A percentile compares a stretch with the other conserved stretches of the same genome.
phyloP scores from a whole-genome alignment of 64 coral and sea anemone species.

The Exaiptasia diaphana region DNA sequence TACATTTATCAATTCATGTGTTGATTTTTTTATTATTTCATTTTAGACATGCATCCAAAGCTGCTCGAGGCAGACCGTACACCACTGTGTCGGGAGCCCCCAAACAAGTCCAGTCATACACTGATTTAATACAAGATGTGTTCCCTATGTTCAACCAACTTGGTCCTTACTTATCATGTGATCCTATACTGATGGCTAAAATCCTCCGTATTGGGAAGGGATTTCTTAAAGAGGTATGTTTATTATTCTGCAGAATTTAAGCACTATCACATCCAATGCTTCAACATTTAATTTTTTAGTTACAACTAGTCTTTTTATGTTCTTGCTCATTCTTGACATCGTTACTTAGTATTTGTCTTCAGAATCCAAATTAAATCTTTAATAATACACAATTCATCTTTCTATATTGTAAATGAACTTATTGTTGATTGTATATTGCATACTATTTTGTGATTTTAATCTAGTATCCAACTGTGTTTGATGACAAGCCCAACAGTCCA shows the following conservation, averaged over 20 bases:
- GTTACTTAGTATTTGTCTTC: no score
- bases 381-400: no score
- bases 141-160: slow-evolving; percentile 85
- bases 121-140: slow-evolving; percentile 58
- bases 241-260: no score
- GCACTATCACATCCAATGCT: no score
- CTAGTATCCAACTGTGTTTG: background rate
- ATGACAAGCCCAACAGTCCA: background rate
- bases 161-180: slow-evolving; percentile 85
- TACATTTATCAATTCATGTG: no score
- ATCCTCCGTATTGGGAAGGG: slow-evolving; percentile 85
- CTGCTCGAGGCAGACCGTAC: slow-evolving; percentile 82
- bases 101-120: slow-evolving; percentile 57
- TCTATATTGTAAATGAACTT: background rate
- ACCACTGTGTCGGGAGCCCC: slow-evolving; percentile 69
- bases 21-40: no score
- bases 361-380: no score
- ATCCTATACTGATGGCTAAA: slow-evolving; percentile 92
- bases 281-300: no score
- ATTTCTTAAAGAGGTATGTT: slow-evolving; percentile 92
- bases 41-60: slow-evolving; percentile 88
- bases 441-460: background rate
- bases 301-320: no score
- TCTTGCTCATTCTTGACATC: no score
- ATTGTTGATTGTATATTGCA: no score